Percentiles rank a stretch among this genome's conserved stretches.
These are phyloP conservation scores for Hypercompe scribonia DNA, from an alignment of 2,888 invertebrate genomes.

Conservation along the genomic window DNA sequence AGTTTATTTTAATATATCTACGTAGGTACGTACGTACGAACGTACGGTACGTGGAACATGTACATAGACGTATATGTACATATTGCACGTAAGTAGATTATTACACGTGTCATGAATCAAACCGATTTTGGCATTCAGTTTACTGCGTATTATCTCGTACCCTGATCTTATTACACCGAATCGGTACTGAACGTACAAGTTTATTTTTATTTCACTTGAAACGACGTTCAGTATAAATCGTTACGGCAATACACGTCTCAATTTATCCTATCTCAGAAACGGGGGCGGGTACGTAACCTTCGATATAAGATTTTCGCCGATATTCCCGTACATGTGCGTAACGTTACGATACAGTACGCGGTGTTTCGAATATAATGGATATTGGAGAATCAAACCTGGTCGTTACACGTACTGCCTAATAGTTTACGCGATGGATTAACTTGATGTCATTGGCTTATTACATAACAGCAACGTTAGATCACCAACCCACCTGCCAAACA, in stretches of 20 bases:
- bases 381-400: not conserved
- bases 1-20: too few relatives aligned
- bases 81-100: not conserved
- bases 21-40: too few relatives aligned
- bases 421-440: not conserved
- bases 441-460: not conserved
- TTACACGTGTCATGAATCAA: not conserved
- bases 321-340: not conserved
- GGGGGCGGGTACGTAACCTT: constrained; percentile 2
- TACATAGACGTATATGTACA: not conserved
- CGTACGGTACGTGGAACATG: too few relatives aligned
- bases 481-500: too few relatives aligned
- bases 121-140: not conserved
- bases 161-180: constrained; percentile 7
- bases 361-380: not conserved
- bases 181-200: constrained; percentile 7
- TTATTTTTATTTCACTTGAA: constrained; percentile 14
- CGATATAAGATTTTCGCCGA: constrained; percentile 7
- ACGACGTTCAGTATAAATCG: constrained; percentile 5
- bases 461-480: not conserved
- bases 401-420: not conserved
- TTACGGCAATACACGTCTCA: constrained; percentile 11
- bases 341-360: not conserved
- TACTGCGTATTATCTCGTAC: not conserved
- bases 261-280: constrained; percentile 13